phyloP scores from a whole-genome alignment of 1,140 invertebrate species.

The Lasioglossum baleicum region DNA sequence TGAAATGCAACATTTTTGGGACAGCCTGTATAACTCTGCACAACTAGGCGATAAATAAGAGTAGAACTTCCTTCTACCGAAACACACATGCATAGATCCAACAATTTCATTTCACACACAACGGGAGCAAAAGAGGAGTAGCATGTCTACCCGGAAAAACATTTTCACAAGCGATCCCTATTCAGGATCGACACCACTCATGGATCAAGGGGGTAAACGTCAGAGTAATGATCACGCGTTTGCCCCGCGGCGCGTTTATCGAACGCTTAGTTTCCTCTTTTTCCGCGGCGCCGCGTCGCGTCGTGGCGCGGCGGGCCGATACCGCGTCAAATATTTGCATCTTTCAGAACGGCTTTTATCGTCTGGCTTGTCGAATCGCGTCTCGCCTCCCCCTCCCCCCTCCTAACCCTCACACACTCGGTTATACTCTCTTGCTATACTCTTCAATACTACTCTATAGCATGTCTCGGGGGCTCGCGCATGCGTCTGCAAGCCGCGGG shows the following conservation, averaged over 20 bases:
- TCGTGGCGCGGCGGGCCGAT: not conserved
- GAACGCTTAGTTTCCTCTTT: slow-evolving; percentile 11
- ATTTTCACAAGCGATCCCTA: not conserved
- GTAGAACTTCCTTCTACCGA: no score
- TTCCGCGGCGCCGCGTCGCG: not conserved
- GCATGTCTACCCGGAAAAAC: not conserved
- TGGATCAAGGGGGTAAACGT: slow-evolving; percentile 1
- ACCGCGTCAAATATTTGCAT: slow-evolving; percentile 44
- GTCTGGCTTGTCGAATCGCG: not conserved
- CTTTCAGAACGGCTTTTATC: slow-evolving; percentile 36
- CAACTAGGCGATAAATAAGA: no score
- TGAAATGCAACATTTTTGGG: no score
- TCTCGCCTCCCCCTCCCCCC: not conserved
- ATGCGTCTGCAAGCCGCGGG: not conserved
- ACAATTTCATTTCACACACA: no score
- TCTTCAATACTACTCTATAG: not conserved
- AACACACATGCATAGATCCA: no score
- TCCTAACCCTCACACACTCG: no score
- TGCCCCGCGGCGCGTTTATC: slow-evolving; percentile 12
- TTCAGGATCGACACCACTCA: not conserved
- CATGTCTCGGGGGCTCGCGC: not conserved
- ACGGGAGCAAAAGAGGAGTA: not conserved
- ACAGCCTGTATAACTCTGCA: no score
- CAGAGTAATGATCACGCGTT: slow-evolving; percentile 14
- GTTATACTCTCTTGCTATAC: no score